A percentile compares a stretch with the other conserved stretches of the same genome.
Evolutionary conservation across 1,140 invertebrate species (phyloP).

Genomic region (Acromyrmex heyeri): DNA sequence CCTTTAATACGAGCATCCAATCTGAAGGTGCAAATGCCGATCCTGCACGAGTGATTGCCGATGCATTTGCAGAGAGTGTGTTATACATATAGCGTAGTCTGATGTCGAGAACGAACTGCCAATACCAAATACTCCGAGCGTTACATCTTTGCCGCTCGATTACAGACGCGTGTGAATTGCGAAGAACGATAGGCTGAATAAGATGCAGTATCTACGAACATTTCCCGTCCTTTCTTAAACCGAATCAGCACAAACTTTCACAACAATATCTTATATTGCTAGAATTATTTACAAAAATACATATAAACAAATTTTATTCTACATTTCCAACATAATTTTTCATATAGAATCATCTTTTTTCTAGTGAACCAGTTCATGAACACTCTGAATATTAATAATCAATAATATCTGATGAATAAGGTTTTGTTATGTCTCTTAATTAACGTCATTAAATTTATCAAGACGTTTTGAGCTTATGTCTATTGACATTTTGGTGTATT

Average conservation of each 20-base stretch:
- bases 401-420: not conserved
- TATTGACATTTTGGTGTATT: not conserved
- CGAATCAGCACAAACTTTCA: not conserved
- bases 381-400: not conserved
- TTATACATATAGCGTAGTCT: slow-evolving; percentile 67
- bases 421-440: no score
- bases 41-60: slow-evolving; percentile 28
- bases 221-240: slow-evolving; percentile 15
- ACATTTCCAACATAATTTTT: no score
- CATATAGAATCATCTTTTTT: no score
- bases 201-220: not conserved
- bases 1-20: slow-evolving; percentile 48
- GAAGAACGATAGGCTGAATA: slow-evolving; percentile 55
- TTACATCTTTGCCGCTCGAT: slow-evolving; percentile 72
- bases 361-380: no score
- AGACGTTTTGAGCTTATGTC: not conserved
- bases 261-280: slow-evolving; percentile 19
- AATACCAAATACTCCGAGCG: slow-evolving; percentile 68
- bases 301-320: no score
- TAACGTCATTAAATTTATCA: not conserved
- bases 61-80: slow-evolving; percentile 45
- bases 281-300: not conserved
- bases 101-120: slow-evolving; percentile 66
- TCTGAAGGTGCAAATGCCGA: slow-evolving; percentile 50
- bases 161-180: slow-evolving; percentile 68